Evolutionary conservation across 2,797 vertebrate species (phyloP), one percentile per base, ranked within the genome.

Genomic region (Danio jaintianensis): DNA sequence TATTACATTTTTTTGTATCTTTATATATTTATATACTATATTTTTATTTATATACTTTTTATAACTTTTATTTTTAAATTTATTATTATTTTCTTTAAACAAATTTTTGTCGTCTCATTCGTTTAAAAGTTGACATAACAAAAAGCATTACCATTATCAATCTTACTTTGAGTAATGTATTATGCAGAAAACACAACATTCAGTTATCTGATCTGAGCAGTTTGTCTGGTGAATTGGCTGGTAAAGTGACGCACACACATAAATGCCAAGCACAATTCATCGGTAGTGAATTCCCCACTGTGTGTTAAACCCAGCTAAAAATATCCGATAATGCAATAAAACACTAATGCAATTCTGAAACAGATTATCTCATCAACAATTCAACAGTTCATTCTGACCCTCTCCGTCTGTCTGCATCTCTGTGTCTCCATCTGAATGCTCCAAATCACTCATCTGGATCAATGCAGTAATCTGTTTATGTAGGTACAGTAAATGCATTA

Each of bases 401-500:
- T 61, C 76, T 61, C 29, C n/a, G 56, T 40, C 56, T 52, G 67
- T 40, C 64, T 20, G 42, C 42, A 53, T 62, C 36, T 62, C 56
- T 58, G 36, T 58, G 68, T 62, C 56, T 40, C 45, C 18, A 64
- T 66, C 38, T 58, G 36, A 78, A 59, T 63, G 42, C n/a, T 13
- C 38, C 7, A 62, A n/a, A 70, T 79, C 66, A 59, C 55, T 70
- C 43, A 38, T 47, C 42, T 42, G 66, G 55, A 78, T 69, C 18
- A 50, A 50, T 40, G 43, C 9, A 62, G 18, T 71, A n/a, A 62
- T 71, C 77, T 61, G 56, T 61, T 78, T 50, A 40, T 69, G 29
- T n/a, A 69, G 64, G 42, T 69, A 68, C 45, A 47, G 7, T 47
- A 2, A 88, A 48, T 79, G 82, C 59, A 85, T 86, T 45, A 69